A percentile compares a stretch with the other conserved stretches of the same genome.
Conservation (phyloP, 2,113 vertebrate species). For the Actenoides hombroni region DNA sequence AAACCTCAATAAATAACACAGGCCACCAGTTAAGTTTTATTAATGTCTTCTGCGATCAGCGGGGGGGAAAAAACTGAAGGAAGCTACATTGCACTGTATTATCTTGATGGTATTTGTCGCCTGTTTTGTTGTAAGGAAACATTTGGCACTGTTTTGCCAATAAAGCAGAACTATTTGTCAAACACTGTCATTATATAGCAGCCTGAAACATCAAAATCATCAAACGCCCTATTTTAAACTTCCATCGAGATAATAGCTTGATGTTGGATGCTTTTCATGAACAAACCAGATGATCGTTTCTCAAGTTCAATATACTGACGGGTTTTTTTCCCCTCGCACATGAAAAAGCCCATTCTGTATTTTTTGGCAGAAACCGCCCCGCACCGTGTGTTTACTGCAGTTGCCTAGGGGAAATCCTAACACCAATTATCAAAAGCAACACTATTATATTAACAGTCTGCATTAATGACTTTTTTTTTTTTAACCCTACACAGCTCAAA, state of each 20-base stretch:
- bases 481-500: not conserved
- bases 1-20: not conserved
- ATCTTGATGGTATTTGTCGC: not conserved
- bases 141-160: constrained; percentile 50
- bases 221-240: not conserved
- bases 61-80: not conserved
- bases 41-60: not conserved
- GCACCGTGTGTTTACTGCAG: constrained; percentile 29
- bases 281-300: not conserved
- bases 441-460: not conserved
- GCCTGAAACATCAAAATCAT: constrained; percentile 5
- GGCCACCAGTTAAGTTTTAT: not conserved
- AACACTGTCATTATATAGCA: constrained; percentile 5
- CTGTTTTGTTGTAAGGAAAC: not conserved
- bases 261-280: constrained; percentile 2
- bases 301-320: constrained; percentile 15
- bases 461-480: not conserved
- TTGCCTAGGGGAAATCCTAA: constrained; percentile 63
- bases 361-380: constrained; percentile 28
- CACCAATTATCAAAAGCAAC: constrained; percentile 49
- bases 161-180: constrained; percentile 41
- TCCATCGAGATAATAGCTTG: constrained; percentile 18
- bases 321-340: constrained; percentile 8
- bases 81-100: not conserved
- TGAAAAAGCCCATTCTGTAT: constrained; percentile 51